Conservation (phyloP, 2,797 vertebrate species). For the Syngnathus rostellatus region DNA sequence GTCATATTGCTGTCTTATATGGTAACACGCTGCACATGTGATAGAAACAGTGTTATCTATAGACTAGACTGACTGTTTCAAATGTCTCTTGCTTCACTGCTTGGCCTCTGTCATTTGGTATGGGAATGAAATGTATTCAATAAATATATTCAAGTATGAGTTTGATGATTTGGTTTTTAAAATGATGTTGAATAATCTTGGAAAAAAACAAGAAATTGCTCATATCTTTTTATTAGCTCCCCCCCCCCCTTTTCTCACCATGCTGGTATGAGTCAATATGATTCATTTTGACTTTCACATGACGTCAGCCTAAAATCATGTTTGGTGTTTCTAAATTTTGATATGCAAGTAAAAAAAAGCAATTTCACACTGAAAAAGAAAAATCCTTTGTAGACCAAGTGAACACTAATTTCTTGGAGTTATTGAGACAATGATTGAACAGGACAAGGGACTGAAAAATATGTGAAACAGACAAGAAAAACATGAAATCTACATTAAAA, state of each 20-base stretch:
- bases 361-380: background rate
- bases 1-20: conserved; percentile 74
- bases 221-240: background rate
- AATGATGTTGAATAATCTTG: background rate
- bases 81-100: conserved; percentile 32
- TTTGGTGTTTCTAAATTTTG: background rate
- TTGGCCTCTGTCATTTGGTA: background rate
- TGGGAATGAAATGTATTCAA: background rate
- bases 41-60: conserved; percentile 66
- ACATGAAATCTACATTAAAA: background rate
- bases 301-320: background rate
- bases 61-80: conserved; percentile 38
- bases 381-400: background rate
- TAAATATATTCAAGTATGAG: background rate
- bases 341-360: background rate
- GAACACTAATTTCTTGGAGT: conserved; percentile 17
- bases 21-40: conserved; percentile 66
- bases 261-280: conserved; percentile 6
- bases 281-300: background rate
- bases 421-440: conserved; percentile 33
- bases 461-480: background rate
- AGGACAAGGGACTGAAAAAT: conserved; percentile 16
- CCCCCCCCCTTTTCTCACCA: background rate
- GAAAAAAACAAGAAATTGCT: background rate
- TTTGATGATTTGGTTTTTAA: background rate